Evolutionary conservation across 2,888 invertebrate genomes (phyloP), one percentile per base, ranked within the genome.

Genomic region (Scotopteryx bipunctaria): DNA sequence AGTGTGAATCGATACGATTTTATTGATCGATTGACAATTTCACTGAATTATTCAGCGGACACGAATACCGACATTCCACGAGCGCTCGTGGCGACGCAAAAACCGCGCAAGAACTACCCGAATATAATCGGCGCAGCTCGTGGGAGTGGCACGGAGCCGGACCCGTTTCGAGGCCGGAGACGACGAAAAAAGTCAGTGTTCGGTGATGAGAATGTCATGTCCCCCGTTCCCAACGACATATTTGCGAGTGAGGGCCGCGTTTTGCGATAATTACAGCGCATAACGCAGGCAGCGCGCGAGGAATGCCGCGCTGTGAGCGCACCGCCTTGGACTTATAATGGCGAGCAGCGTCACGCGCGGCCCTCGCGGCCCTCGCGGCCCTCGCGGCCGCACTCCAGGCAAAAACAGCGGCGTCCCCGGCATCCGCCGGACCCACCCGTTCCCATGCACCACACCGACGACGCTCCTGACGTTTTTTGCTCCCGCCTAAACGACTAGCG

Each of bases 121-220:
- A 85, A 81, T 79, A 73, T 76, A 78, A 77, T 67, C 71, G 72
- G 61, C 57, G 66, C 73, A 72, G 78, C 76, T 81, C 87, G 86
- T 86, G 86, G 82, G 86, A 87, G 83, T 81, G 79, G 74, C 67
- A 73, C 75, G 64, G 65, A 62, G 59, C 67, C 66, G 73, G 69
- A 73, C 78, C 74, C 78, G 78, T 79, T 78, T 82, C 64, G 78
- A 63, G 67, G 69, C 67, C 65, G 68, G 72, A 74, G 76, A 74
- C 69, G 67, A 73, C 69, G 74, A 81, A 87, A 89, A 88, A 88
- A 79, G 67, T 55, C 61, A 79, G 67, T 83, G 78, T 83, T 88
- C 76, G 86, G 89, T 89, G 90, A 89, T 89, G 89, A 89, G 89
- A 89, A 90, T 87, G 89, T 89, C 89, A 89, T 90, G 90, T 89